These are phyloP conservation scores for Aphodius sticticus DNA, from an alignment of 2,888 invertebrate genomes.

Conservation along the genomic window DNA sequence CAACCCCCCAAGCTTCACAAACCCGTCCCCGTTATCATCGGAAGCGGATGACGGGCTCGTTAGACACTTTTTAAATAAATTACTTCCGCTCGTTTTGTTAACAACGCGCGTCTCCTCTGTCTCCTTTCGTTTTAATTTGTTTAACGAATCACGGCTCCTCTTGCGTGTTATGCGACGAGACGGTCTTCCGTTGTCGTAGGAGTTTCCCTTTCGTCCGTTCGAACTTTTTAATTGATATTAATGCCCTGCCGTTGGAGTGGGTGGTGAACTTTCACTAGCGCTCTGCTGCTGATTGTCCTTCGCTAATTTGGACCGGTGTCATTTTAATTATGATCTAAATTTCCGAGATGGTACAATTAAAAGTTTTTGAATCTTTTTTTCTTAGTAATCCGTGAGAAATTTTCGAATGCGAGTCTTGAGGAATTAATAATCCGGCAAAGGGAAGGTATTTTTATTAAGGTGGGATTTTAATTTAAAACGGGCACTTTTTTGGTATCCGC, in stretches of 20 bases:
- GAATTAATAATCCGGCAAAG: not conserved
- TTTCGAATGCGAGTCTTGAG: not conserved
- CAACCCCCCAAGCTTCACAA: not conserved
- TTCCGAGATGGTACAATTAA: conserved; percentile 26
- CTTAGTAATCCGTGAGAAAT: not conserved
- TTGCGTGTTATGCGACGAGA: not conserved
- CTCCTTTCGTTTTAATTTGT: not conserved
- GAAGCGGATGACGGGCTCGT: not conserved
- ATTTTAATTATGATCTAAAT: conserved; percentile 20
- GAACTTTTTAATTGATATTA: conserved; percentile 29
- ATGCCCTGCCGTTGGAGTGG: not conserved
- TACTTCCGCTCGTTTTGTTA: not conserved
- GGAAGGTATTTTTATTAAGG: not conserved
- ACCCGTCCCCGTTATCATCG: not conserved
- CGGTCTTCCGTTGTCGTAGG: not conserved
- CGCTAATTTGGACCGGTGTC: conserved; percentile 21
- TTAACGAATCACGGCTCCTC: conserved; percentile 4
- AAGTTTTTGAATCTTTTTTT: conserved; percentile 26
- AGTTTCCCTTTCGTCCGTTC: not conserved
- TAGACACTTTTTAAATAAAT: conserved; percentile 4
- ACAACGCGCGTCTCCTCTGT: not conserved
- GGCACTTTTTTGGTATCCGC: not conserved
- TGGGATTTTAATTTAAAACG: not conserved
- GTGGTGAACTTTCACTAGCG: not conserved
- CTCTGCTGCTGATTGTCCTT: conserved; percentile 19